phyloP scores from a whole-genome alignment of 2,797 vertebrate genomes.

The Leucoraja ocellata region DNA sequence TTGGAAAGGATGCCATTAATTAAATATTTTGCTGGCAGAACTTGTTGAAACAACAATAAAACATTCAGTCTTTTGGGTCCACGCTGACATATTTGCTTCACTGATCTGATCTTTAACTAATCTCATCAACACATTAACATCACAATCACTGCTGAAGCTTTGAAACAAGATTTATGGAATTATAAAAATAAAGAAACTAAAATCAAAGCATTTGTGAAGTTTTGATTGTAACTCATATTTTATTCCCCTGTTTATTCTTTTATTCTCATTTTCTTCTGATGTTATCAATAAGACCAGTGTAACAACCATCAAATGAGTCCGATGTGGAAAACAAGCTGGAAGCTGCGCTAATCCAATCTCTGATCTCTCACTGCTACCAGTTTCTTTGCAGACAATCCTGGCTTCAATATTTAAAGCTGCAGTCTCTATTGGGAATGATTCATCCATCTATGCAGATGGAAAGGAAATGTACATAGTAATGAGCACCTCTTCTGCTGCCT shows the following conservation, averaged over 20 bases:
- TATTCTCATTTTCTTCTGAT: not conserved
- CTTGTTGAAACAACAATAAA: not conserved
- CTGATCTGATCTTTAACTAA: not conserved
- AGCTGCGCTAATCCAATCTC: not conserved
- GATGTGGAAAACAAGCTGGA: not conserved
- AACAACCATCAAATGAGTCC: not conserved
- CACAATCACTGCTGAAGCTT: not conserved
- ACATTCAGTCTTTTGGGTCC: too few relatives aligned
- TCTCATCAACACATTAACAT: not conserved
- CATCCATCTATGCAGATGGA: not conserved
- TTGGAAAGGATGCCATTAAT: not conserved
- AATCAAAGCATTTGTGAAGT: not conserved
- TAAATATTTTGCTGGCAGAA: not conserved
- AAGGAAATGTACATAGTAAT: not conserved
- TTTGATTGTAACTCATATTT: not conserved
- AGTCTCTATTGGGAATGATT: not conserved
- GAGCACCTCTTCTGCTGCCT: not conserved
- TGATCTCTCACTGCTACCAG: not conserved
- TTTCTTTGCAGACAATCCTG: not conserved
- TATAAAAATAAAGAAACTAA: not conserved
- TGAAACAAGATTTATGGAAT: not conserved
- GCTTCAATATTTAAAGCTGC: not conserved
- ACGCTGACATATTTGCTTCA: too few relatives aligned
- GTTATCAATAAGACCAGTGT: not conserved
- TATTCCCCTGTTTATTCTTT: not conserved